phyloP scores from a whole-genome alignment of 1,140 invertebrate species.

The Lutraria rhynchaena region DNA sequence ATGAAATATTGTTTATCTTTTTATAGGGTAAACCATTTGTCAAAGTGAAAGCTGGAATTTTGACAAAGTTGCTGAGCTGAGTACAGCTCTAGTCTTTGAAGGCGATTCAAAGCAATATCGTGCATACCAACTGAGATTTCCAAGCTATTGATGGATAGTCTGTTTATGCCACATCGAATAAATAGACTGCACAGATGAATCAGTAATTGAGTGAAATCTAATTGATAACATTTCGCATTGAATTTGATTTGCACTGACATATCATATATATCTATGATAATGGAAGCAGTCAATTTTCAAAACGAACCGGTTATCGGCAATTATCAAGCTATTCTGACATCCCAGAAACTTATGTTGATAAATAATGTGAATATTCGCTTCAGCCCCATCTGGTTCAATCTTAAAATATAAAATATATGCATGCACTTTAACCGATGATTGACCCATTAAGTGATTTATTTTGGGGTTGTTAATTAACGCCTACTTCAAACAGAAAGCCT shows the following conservation, averaged over 20 bases:
- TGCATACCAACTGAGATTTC: background rate
- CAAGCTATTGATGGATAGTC: background rate
- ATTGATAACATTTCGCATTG: constrained; percentile 33
- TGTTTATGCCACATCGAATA: background rate
- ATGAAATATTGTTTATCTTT: too few species aligned
- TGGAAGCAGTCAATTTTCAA: background rate
- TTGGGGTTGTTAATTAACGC: too few species aligned
- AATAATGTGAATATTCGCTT: constrained; percentile 1
- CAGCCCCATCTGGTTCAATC: background rate
- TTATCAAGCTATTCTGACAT: constrained; percentile 21
- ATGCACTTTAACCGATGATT: too few species aligned
- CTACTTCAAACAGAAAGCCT: too few species aligned
- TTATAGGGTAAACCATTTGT: too few species aligned
- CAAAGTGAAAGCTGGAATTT: too few species aligned
- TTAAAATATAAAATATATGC: too few species aligned
- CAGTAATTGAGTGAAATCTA: background rate
- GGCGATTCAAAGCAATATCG: background rate
- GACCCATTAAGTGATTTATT: too few species aligned
- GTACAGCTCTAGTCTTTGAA: background rate
- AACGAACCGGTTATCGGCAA: constrained; percentile 5
- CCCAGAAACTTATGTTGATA: background rate
- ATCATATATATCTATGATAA: constrained; percentile 32
- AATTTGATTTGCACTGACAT: constrained; percentile 37
- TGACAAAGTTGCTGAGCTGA: background rate
- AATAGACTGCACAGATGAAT: background rate